These are phyloP conservation scores for Xiphias gladius DNA, from an alignment of 2,113 vertebrate species.

Conservation along the genomic window DNA sequence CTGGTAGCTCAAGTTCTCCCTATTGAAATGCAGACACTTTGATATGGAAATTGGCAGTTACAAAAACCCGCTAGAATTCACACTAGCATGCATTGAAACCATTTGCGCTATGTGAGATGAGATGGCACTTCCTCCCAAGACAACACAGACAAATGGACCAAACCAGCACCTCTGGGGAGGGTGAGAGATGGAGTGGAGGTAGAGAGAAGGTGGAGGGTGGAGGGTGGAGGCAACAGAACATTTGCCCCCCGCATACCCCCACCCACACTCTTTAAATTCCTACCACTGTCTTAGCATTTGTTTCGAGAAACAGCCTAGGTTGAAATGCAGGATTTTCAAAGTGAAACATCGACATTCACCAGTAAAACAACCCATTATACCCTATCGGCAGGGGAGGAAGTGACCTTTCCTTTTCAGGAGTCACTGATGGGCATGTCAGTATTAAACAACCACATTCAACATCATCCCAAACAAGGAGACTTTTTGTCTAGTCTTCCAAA, in stretches of 20 bases:
- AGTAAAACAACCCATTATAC: constrained; percentile 12
- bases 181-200: constrained; percentile 60
- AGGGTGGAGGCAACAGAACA: constrained; percentile 68
- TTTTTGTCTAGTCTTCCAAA: constrained; percentile 45
- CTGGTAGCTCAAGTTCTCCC: constrained; percentile 82
- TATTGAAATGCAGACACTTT: constrained; percentile 86
- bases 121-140: constrained; percentile 85
- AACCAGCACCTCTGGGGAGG: constrained; percentile 67
- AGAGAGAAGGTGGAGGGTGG: constrained; percentile 12
- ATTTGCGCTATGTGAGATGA: constrained; percentile 84
- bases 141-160: constrained; percentile 84
- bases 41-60: constrained; percentile 85
- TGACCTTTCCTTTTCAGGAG: constrained; percentile 49
- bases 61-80: constrained; percentile 83
- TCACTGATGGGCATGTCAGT: constrained; percentile 43
- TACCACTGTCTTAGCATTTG: constrained; percentile 55
- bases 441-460: constrained; percentile 26
- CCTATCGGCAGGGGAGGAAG: constrained; percentile 20
- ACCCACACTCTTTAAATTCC: constrained; percentile 49
- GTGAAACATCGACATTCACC: constrained; percentile 15
- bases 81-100: constrained; percentile 81
- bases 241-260: constrained; percentile 58
- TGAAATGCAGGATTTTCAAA: constrained; percentile 17
- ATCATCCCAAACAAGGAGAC: constrained; percentile 26
- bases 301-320: constrained; percentile 12